A percentile compares a stretch with the other conserved stretches of the same genome.
phyloP scores from a whole-genome alignment of 2,888 invertebrate genomes.

The Hofmannophila pseudospretella region DNA sequence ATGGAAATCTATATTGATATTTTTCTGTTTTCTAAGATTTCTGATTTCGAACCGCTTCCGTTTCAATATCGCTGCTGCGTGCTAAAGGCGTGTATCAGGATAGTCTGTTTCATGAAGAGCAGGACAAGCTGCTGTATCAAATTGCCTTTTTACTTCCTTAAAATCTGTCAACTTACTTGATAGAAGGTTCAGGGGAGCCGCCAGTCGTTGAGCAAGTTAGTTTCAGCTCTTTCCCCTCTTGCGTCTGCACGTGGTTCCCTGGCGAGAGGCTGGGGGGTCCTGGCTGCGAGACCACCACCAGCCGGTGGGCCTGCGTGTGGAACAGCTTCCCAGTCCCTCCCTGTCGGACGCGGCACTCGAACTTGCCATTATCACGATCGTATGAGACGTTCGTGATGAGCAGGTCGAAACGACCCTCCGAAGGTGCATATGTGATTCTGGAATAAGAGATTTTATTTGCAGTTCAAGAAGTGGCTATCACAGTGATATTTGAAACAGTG shows the following conservation, averaged over 20 bases:
- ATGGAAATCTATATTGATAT: too few relatives aligned
- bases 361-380: conserved; percentile 93
- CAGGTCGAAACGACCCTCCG: conserved; percentile 91
- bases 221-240: conserved; percentile 87
- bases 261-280: conserved; percentile 88
- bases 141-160: too few relatives aligned
- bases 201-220: conserved; percentile 90
- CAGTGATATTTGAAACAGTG: too few relatives aligned
- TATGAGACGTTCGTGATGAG: conserved; percentile 93
- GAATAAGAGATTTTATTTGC: conserved; percentile 25
- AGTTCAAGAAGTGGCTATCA: too few relatives aligned
- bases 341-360: conserved; percentile 92
- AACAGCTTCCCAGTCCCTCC: conserved; percentile 89
- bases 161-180: conserved; percentile 82
- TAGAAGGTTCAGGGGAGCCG: conserved; percentile 93
- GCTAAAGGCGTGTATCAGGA: too few relatives aligned
- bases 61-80: too few relatives aligned
- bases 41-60: too few relatives aligned
- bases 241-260: conserved; percentile 85
- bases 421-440: conserved; percentile 88
- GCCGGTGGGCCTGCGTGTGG: conserved; percentile 88
- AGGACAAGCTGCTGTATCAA: too few relatives aligned
- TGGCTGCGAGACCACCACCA: conserved; percentile 92
- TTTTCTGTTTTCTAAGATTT: too few relatives aligned
- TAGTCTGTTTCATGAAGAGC: too few relatives aligned